Conservation (phyloP, 2,888 invertebrate species). For the Callosobruchus maculatus region DNA sequence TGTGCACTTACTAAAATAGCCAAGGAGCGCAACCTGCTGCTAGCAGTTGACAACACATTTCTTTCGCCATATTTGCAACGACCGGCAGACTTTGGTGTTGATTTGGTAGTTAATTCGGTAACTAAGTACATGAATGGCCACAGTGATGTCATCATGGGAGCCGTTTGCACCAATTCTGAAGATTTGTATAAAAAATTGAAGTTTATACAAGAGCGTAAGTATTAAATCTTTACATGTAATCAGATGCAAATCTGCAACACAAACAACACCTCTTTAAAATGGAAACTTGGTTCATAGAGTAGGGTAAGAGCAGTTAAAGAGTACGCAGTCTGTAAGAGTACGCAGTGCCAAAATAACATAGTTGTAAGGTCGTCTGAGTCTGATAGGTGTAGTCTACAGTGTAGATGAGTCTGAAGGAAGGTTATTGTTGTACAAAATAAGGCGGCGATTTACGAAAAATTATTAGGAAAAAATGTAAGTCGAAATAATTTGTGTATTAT, state of each 20-base stretch:
- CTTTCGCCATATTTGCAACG: slow-evolving; percentile 86
- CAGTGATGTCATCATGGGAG: slow-evolving; percentile 95
- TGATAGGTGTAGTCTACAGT: too few relatives aligned
- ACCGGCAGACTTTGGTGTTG: slow-evolving; percentile 87
- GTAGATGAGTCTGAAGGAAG: too few relatives aligned
- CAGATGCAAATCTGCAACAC: neutral
- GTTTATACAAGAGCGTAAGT: slow-evolving; percentile 82
- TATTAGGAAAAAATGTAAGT: too few relatives aligned
- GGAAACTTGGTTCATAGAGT: too few relatives aligned
- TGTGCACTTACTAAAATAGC: slow-evolving; percentile 62
- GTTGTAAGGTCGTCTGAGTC: too few relatives aligned
- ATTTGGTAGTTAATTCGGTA: slow-evolving; percentile 85
- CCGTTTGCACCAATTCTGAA: slow-evolving; percentile 72
- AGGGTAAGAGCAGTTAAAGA: too few relatives aligned
- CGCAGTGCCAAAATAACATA: too few relatives aligned
- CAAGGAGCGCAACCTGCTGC: slow-evolving; percentile 58
- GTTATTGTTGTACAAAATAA: too few relatives aligned
- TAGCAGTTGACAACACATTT: slow-evolving; percentile 93
- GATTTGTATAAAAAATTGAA: slow-evolving; percentile 67
- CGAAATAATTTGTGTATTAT: too few relatives aligned
- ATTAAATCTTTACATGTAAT: neutral
- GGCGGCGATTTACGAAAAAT: too few relatives aligned
- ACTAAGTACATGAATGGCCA: slow-evolving; percentile 99
- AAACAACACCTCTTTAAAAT: too few relatives aligned
- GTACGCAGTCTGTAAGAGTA: too few relatives aligned